phyloP scores from a whole-genome alignment of 2,888 invertebrate species.

The Limenitis camilla region DNA sequence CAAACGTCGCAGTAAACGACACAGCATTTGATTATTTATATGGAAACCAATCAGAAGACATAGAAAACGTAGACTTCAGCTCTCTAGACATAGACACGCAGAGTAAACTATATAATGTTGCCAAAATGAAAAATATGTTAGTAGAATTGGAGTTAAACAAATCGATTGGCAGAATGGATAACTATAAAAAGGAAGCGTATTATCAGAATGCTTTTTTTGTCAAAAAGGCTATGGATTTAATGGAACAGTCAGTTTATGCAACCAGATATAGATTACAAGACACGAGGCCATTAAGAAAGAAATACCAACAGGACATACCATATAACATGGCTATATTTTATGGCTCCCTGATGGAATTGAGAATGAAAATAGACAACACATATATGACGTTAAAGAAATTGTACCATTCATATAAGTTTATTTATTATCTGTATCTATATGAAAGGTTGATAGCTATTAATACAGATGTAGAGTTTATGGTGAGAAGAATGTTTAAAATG shows the following conservation, averaged over 20 bases:
- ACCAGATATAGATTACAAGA: constrained; percentile 30
- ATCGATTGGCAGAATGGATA: neutral
- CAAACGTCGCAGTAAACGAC: neutral
- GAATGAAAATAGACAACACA: constrained; percentile 33
- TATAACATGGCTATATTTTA: constrained; percentile 34
- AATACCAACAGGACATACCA: neutral
- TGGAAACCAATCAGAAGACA: neutral
- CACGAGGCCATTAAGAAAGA: constrained; percentile 26
- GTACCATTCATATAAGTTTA: constrained; percentile 22
- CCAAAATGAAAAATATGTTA: constrained; percentile 12
- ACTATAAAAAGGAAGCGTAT: neutral
- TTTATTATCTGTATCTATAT: constrained; percentile 36
- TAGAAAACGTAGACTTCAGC: constrained; percentile 8
- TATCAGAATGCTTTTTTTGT: neutral
- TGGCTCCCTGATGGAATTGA: constrained; percentile 30
- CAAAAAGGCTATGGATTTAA: constrained; percentile 26
- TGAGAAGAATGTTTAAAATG: constrained; percentile 28
- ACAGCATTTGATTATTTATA: neutral
- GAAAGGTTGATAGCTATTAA: constrained; percentile 34
- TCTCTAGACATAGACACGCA: constrained; percentile 25
- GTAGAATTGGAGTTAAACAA: constrained; percentile 7
- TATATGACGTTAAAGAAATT: neutral
- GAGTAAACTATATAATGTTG: constrained; percentile 20
- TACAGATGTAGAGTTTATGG: constrained; percentile 30
- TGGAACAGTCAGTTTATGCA: constrained; percentile 36